Conservation (phyloP, 1,140 invertebrate genomes). For the Epicauta chinensis region DNA sequence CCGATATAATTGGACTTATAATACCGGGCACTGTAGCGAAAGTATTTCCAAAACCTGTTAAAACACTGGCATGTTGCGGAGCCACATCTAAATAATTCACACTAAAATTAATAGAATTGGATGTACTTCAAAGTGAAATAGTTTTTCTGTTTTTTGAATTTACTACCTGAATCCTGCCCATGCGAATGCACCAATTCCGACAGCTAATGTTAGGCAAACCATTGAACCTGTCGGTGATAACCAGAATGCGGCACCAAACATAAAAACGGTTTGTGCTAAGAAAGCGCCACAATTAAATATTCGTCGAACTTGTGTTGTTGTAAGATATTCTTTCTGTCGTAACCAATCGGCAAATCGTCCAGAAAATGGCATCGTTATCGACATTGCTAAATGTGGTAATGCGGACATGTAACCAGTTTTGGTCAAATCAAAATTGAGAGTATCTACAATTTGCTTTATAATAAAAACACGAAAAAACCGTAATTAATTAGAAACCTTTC, state of each 20-base stretch:
- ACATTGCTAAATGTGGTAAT: constrained; percentile 82
- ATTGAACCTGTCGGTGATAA: constrained; percentile 59
- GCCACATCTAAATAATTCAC: constrained; percentile 86
- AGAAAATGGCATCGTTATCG: constrained; percentile 66
- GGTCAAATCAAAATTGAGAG: constrained; percentile 62
- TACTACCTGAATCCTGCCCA: constrained; percentile 77
- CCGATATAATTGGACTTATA: constrained; percentile 72
- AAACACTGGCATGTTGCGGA: constrained; percentile 69
- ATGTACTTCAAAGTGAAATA: neutral
- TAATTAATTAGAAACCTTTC: constrained; percentile 61
- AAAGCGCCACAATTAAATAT: constrained; percentile 75
- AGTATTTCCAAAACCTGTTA: constrained; percentile 85
- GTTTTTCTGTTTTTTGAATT: constrained; percentile 6
- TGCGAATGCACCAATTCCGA: constrained; percentile 82
- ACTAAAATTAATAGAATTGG: constrained; percentile 46
- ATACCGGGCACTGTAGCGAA: constrained; percentile 84
- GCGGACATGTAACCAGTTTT: constrained; percentile 76
- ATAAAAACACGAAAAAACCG: neutral
- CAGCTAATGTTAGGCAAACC: constrained; percentile 72
- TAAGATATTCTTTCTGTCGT: constrained; percentile 54
- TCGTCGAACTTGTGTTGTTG: constrained; percentile 67
- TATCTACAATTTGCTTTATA: constrained; percentile 50
- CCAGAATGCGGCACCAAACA: constrained; percentile 68
- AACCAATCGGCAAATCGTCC: constrained; percentile 78
- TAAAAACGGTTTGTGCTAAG: constrained; percentile 74